Percentiles rank a stretch among this genome's conserved stretches.
These are phyloP conservation scores for Epinotia demarniana DNA, from an alignment of 2,888 invertebrate genomes.

Conservation along the genomic window DNA sequence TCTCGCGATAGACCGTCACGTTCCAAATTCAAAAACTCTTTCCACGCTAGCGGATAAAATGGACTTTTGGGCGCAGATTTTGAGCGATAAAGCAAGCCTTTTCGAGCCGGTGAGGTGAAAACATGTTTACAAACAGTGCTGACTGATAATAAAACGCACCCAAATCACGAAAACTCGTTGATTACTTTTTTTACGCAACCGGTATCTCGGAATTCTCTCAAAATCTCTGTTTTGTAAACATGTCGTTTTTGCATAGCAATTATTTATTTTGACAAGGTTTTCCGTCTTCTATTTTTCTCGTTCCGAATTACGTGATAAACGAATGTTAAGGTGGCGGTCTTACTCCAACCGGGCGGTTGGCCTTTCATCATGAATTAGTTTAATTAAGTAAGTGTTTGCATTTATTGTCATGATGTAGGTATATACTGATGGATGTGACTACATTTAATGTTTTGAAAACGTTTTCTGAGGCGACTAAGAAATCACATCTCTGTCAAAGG, in stretches of 20 bases:
- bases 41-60: no score
- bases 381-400: neutral
- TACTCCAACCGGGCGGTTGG: neutral
- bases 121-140: constrained; percentile 33
- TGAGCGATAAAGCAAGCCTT: no score
- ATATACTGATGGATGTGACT: no score
- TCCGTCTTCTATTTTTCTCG: constrained; percentile 19
- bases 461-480: no score
- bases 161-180: constrained; percentile 23
- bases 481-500: no score
- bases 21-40: no score
- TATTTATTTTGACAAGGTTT: constrained; percentile 30
- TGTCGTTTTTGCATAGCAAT: constrained; percentile 25
- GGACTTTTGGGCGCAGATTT: no score
- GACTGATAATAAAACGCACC: neutral
- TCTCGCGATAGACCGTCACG: no score
- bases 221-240: constrained; percentile 31
- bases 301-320: constrained; percentile 23
- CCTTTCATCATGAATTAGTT: neutral
- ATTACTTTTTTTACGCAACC: constrained; percentile 23
- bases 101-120: no score
- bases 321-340: constrained; percentile 26
- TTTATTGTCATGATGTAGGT: neutral
- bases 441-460: no score
- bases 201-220: constrained; percentile 19